phyloP scores from a whole-genome alignment of 2,113 vertebrate genomes.

The Phyllopteryx taeniolatus region DNA sequence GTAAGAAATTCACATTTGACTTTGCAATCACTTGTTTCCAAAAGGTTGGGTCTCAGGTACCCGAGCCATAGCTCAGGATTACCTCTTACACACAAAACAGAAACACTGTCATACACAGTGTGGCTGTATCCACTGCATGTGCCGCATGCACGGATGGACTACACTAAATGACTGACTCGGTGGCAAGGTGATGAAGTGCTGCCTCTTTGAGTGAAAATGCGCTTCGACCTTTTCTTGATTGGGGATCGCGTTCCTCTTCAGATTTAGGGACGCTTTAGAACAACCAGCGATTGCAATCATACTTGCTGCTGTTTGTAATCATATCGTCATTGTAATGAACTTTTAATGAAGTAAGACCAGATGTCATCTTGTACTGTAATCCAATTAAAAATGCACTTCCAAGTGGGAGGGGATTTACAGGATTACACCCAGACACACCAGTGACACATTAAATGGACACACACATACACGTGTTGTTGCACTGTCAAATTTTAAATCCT shows the following conservation, averaged over 20 bases:
- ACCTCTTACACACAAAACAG: too few species aligned
- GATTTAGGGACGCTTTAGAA: neutral
- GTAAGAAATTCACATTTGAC: neutral
- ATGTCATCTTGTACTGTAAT: slow-evolving; percentile 5
- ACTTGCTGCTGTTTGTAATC: neutral
- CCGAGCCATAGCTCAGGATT: too few species aligned
- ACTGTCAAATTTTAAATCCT: slow-evolving; percentile 11
- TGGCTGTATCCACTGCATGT: too few species aligned
- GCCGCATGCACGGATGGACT: too few species aligned
- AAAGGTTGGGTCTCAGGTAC: neutral
- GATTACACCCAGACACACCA: slow-evolving; percentile 4
- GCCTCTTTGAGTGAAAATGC: neutral
- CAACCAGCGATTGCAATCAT: neutral
- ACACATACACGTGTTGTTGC: neutral
- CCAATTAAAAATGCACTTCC: neutral
- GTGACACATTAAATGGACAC: neutral
- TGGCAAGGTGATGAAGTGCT: too few species aligned
- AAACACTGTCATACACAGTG: too few species aligned
- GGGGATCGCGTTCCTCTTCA: neutral
- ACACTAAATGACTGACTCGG: too few species aligned
- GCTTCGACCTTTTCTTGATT: neutral
- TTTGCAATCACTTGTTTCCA: neutral
- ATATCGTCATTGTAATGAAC: neutral
- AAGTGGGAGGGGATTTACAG: neutral
- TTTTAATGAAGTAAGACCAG: neutral